Conservation (phyloP, 2,888 invertebrate species). For the Griposia aprilina region DNA sequence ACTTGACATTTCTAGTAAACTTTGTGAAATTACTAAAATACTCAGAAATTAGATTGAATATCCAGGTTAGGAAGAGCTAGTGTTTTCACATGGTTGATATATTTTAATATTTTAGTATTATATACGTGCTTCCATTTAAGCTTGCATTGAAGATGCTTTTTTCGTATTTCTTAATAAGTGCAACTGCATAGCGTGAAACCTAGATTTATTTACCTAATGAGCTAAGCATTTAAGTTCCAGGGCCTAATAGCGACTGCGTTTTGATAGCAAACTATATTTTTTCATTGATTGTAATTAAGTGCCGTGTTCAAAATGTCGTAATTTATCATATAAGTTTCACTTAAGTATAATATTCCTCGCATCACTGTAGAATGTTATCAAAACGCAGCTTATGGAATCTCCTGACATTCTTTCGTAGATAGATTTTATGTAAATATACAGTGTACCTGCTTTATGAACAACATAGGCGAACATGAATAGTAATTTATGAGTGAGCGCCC, state of each 20-base stretch:
- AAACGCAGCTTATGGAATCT: conserved; percentile 45
- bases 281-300: conserved; percentile 49
- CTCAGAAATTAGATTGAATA: conserved; percentile 37
- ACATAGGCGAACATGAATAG: conserved; percentile 28
- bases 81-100: conserved; percentile 56
- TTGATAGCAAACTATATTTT: conserved; percentile 55
- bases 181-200: conserved; percentile 66
- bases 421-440: conserved; percentile 63
- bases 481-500: conserved; percentile 39
- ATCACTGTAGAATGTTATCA: conserved; percentile 51
- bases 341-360: conserved; percentile 49
- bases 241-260: conserved; percentile 75
- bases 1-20: conserved; percentile 39
- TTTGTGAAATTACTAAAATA: conserved; percentile 47
- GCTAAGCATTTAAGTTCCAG: conserved; percentile 65
- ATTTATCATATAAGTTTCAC: conserved; percentile 52
- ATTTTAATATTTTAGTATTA: conserved; percentile 61
- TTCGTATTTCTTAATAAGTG: conserved; percentile 74
- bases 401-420: conserved; percentile 35
- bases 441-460: conserved; percentile 39
- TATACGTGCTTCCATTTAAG: conserved; percentile 79
- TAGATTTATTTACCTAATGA: conserved; percentile 71
- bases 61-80: conserved; percentile 49
- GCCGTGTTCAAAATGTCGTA: conserved; percentile 53
- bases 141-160: conserved; percentile 75